phyloP scores from a whole-genome alignment of 92 coral and sea anemone genomes.

The Muricea muricata region DNA sequence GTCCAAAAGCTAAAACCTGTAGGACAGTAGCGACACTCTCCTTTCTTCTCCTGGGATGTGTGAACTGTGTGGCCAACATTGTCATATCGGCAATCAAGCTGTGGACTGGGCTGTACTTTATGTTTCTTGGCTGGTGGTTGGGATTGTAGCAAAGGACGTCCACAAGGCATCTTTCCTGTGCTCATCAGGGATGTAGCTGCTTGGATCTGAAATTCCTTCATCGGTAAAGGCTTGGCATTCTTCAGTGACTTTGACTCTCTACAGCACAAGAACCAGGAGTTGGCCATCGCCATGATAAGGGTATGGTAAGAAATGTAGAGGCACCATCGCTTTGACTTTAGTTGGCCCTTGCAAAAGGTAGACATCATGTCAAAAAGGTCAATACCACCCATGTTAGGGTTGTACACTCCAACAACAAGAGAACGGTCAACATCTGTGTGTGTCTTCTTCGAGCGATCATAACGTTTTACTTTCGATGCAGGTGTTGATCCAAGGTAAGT shows the following conservation, averaged over 20 bases:
- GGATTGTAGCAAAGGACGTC: background rate
- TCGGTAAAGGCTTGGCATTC: background rate
- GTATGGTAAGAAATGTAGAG: background rate
- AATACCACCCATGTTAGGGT: slow-evolving; percentile 6
- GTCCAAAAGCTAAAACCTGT: slow-evolving; percentile 9
- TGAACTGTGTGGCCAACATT: slow-evolving; percentile 24
- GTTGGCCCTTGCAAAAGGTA: background rate
- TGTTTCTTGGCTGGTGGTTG: slow-evolving; percentile 23
- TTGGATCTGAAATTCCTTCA: background rate
- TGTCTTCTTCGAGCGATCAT: background rate
- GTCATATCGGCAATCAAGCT: background rate
- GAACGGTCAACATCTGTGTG: slow-evolving; percentile 24
- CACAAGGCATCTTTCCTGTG: background rate
- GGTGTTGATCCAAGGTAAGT: slow-evolving; percentile 18
- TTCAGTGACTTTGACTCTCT: background rate
- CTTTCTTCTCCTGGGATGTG: background rate
- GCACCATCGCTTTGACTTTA: background rate
- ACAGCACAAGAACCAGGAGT: background rate
- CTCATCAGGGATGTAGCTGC: slow-evolving; percentile 3
- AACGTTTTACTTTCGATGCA: background rate
- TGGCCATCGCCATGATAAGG: background rate
- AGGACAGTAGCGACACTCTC: background rate
- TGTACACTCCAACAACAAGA: slow-evolving; percentile 6
- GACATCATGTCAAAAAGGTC: slow-evolving; percentile 14
- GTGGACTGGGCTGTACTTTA: background rate